Percentiles rank a stretch among this genome's conserved stretches.
These are phyloP conservation scores for Nomada ferruginata DNA, from an alignment of 2,888 invertebrate genomes.

Conservation along the genomic window DNA sequence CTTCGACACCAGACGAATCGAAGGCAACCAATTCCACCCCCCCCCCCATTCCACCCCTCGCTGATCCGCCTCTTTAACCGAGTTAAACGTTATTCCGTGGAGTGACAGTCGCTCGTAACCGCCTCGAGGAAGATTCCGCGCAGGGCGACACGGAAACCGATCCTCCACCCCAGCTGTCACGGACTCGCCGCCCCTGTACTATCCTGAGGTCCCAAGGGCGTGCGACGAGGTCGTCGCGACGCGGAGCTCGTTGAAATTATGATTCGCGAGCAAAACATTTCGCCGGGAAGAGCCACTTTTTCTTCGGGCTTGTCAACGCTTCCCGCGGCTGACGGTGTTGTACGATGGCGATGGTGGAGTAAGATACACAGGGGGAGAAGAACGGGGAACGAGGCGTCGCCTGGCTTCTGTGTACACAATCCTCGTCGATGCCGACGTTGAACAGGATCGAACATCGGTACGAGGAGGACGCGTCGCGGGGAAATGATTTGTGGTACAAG, in stretches of 20 bases:
- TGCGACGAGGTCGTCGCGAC: conserved; percentile 30
- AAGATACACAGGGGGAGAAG: conserved; percentile 2
- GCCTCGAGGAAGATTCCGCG: conserved; percentile 38
- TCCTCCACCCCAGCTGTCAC: conserved; percentile 57
- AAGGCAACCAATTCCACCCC: neutral
- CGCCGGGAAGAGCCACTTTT: conserved; percentile 62
- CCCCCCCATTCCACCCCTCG: neutral
- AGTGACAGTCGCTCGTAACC: conserved; percentile 47
- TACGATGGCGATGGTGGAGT: neutral
- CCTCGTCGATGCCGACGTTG: conserved; percentile 53
- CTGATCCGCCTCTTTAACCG: conserved; percentile 47
- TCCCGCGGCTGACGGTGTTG: conserved; percentile 12
- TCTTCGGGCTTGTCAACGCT: conserved; percentile 57
- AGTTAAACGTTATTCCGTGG: conserved; percentile 62
- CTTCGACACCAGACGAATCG: conserved; percentile 26
- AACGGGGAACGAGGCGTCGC: conserved; percentile 46
- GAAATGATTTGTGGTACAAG: conserved; percentile 66
- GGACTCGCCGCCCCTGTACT: conserved; percentile 17
- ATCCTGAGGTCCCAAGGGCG: conserved; percentile 17
- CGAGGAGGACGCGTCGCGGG: conserved; percentile 38
- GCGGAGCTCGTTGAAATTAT: conserved; percentile 60
- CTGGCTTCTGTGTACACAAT: conserved; percentile 48
- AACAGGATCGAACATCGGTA: conserved; percentile 3
- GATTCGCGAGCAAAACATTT: conserved; percentile 73
- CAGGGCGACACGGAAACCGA: conserved; percentile 56